Conservation (phyloP, 2,113 vertebrate genomes). For the Ailuropoda melanoleuca region DNA sequence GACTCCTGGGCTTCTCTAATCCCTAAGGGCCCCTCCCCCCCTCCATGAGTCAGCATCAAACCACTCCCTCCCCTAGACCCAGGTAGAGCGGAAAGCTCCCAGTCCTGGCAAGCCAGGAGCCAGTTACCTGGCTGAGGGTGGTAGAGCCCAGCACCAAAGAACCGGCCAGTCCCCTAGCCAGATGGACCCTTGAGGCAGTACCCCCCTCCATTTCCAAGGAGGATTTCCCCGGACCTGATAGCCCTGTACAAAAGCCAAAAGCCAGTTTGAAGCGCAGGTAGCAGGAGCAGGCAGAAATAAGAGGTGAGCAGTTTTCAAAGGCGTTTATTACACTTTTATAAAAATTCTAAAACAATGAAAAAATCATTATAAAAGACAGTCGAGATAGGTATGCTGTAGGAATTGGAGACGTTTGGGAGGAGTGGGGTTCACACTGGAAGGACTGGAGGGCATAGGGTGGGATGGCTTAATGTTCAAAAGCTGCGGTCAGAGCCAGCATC, state of each 20-base stretch:
- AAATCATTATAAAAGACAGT: not conserved
- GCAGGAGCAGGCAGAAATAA: not conserved
- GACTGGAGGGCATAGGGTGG: not conserved
- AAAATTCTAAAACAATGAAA: not conserved
- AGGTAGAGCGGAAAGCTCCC: not conserved
- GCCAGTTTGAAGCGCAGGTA: not conserved
- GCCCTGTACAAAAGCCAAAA: not conserved
- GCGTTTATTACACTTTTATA: constrained; percentile 13
- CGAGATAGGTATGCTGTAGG: not conserved
- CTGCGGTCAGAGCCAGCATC: not conserved
- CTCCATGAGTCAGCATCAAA: not conserved
- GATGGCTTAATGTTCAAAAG: not conserved
- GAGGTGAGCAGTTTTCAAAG: not conserved
- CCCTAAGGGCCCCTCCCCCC: not conserved
- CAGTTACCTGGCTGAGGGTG: not conserved
- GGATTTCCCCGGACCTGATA: not conserved
- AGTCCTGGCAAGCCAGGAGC: not conserved
- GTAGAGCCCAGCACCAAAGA: not conserved
- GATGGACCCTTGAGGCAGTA: not conserved
- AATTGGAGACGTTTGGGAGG: not conserved
- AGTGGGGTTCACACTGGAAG: not conserved
- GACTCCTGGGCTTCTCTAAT: not conserved
- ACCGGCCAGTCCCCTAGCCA: not conserved
- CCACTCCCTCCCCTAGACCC: not conserved
- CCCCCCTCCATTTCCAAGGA: not conserved